These are phyloP conservation scores for Oxycera nigricornis DNA, from an alignment of 2,888 invertebrate species.

Conservation along the genomic window DNA sequence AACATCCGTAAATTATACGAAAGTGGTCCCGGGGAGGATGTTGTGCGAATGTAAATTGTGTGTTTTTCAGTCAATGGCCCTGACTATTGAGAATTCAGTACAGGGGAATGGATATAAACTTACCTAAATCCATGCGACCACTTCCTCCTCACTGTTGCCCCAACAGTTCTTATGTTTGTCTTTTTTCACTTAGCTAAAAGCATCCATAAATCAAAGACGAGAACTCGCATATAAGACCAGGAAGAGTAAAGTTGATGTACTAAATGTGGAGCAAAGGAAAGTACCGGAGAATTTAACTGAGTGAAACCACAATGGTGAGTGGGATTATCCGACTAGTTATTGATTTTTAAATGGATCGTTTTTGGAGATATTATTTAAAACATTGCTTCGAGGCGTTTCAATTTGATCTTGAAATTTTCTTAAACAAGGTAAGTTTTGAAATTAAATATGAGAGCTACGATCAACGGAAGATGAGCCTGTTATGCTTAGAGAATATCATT, in stretches of 20 bases:
- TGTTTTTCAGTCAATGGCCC: conserved; percentile 32
- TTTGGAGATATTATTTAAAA: neutral
- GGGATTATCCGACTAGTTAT: conserved; percentile 2
- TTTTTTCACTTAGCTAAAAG: conserved; percentile 35
- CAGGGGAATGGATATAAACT: neutral
- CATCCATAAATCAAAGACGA: conserved; percentile 37
- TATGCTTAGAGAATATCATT: too few relatives aligned
- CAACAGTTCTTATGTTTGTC: neutral
- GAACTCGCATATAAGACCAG: neutral
- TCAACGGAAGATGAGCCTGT: too few relatives aligned
- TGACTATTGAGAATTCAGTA: neutral
- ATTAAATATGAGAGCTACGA: too few relatives aligned
- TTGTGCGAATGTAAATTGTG: conserved; percentile 28
- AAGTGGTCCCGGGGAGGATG: conserved; percentile 12
- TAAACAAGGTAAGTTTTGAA: too few relatives aligned
- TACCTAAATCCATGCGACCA: neutral
- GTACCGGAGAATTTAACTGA: conserved; percentile 8
- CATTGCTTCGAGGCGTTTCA: neutral
- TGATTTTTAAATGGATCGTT: conserved; percentile 38
- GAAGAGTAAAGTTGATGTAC: neutral
- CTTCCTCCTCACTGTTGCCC: neutral
- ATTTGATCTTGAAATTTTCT: neutral
- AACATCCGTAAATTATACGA: conserved; percentile 32
- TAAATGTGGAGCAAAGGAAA: neutral
- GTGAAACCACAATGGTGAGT: conserved; percentile 3